Conservation (phyloP, 64 coral and sea anemone genomes). For the Anthopleura sola region DNA sequence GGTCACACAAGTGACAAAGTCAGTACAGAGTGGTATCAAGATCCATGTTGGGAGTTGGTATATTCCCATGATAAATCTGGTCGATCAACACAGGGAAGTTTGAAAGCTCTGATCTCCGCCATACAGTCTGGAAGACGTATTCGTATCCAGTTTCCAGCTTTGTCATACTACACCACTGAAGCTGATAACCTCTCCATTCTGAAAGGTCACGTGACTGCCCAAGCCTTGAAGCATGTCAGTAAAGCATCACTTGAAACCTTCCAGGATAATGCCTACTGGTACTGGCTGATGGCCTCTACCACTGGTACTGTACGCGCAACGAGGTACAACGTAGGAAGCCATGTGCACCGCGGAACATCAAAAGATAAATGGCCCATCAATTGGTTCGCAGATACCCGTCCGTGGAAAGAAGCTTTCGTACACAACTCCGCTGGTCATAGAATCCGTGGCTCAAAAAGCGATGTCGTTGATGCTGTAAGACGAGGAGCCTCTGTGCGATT, state of each 20-base stretch:
- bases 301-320: slow-evolving; percentile 66
- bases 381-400: slow-evolving; percentile 74
- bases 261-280: slow-evolving; percentile 77
- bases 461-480: slow-evolving; percentile 56
- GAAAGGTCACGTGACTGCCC: slow-evolving; percentile 80
- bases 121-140: slow-evolving; percentile 66
- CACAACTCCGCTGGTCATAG: slow-evolving; percentile 34
- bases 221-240: slow-evolving; percentile 77
- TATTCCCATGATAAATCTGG: slow-evolving; percentile 61
- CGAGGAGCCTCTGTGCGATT: slow-evolving; percentile 68
- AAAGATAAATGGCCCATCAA: slow-evolving; percentile 25
- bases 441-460: slow-evolving; percentile 18
- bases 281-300: slow-evolving; percentile 79
- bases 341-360: slow-evolving; percentile 32
- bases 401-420: slow-evolving; percentile 43
- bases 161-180: slow-evolving; percentile 63
- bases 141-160: slow-evolving; percentile 68
- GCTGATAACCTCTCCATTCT: slow-evolving; percentile 78
- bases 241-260: slow-evolving; percentile 52
- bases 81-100: slow-evolving; percentile 21
- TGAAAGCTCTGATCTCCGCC: slow-evolving; percentile 37
- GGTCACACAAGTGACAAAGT: slow-evolving; percentile 73
- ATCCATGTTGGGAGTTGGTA: slow-evolving; percentile 67
- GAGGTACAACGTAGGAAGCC: slow-evolving; percentile 64
- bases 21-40: slow-evolving; percentile 67